Conservation (phyloP, 2,113 vertebrate genomes). For the Nipponia nippon region DNA sequence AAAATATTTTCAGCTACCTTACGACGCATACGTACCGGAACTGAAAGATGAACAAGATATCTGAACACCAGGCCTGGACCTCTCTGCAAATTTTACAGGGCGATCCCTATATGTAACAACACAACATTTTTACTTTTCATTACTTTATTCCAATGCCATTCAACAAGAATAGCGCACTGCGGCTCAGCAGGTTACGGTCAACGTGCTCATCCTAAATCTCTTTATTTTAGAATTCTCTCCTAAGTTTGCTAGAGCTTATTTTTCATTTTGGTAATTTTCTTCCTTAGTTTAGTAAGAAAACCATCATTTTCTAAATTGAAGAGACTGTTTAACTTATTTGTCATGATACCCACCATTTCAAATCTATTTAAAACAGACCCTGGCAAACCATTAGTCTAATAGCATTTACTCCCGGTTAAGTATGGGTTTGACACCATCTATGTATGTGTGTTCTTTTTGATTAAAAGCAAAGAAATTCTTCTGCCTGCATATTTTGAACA, state of each 20-base stretch:
- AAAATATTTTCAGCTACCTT: background rate
- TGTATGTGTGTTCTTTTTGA: background rate
- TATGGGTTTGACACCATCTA: background rate
- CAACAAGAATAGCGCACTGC: background rate
- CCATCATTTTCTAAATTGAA: background rate
- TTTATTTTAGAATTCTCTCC: background rate
- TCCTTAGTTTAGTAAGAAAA: background rate
- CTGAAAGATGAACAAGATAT: conserved; percentile 98
- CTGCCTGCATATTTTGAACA: background rate
- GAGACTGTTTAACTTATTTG: background rate
- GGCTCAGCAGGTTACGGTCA: background rate
- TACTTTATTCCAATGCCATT: background rate
- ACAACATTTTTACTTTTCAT: background rate
- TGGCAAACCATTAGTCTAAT: background rate
- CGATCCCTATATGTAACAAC: conserved; percentile 78
- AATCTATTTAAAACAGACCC: background rate
- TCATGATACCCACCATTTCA: background rate
- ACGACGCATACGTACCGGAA: conserved; percentile 77
- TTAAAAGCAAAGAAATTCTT: background rate
- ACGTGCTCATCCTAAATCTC: background rate
- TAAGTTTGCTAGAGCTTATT: background rate
- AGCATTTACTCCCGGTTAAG: background rate
- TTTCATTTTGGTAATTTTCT: background rate
- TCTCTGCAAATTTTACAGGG: conserved; percentile 93
- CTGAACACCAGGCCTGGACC: conserved; percentile 94